These are phyloP conservation scores for Triplophysa siluroides DNA, from an alignment of 2,113 vertebrate species.

Conservation along the genomic window DNA sequence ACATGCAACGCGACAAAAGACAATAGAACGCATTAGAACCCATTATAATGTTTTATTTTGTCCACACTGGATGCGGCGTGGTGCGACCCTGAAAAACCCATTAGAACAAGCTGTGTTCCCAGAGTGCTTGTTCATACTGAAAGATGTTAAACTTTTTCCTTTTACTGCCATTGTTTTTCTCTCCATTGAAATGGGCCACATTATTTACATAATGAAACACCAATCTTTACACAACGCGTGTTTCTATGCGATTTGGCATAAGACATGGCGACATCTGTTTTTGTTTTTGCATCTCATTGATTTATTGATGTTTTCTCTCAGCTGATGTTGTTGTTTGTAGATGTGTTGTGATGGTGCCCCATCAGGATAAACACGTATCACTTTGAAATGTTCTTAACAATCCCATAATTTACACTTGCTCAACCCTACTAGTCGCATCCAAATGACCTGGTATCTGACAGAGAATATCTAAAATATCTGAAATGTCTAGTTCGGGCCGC, in stretches of 20 bases:
- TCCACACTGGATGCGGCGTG: too few species aligned
- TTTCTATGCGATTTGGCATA: neutral
- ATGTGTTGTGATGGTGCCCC: neutral
- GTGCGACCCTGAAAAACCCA: too few species aligned
- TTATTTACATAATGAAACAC: neutral
- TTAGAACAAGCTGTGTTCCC: too few species aligned
- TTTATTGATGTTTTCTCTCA: conserved; percentile 1
- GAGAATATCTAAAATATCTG: neutral
- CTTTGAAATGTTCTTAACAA: neutral
- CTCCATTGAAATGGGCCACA: neutral
- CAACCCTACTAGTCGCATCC: neutral
- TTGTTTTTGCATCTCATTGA: conserved; percentile 17
- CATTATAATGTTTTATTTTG: too few species aligned
- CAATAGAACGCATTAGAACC: too few species aligned
- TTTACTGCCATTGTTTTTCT: conserved; percentile 29
- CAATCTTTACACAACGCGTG: conserved; percentile 3
- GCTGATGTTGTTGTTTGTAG: neutral
- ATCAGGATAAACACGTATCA: neutral
- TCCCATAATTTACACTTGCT: neutral
- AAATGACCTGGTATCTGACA: neutral
- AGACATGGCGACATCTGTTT: conserved; percentile 2
- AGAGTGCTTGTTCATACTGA: neutral
- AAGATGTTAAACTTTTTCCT: conserved; percentile 18
- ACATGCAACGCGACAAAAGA: too few species aligned
- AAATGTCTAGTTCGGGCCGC: neutral